These are phyloP conservation scores for Crossoptilon crossoptilon DNA, from an alignment of 2,797 vertebrate genomes.

Conservation along the genomic window DNA sequence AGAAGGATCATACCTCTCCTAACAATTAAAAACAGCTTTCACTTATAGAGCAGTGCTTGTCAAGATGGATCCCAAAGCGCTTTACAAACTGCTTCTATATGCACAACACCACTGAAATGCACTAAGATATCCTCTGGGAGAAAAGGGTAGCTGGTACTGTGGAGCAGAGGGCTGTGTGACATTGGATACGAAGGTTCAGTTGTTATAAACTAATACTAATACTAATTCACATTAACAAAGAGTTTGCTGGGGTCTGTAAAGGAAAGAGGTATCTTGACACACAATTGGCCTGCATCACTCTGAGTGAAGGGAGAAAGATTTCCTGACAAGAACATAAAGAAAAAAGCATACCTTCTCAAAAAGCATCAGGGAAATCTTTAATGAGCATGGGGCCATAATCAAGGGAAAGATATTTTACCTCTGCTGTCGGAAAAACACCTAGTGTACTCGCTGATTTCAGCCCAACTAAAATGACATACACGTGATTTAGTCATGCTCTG, in stretches of 20 bases:
- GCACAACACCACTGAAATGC: not conserved
- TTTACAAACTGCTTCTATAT: not conserved
- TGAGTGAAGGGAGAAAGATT: not conserved
- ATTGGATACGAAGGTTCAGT: not conserved
- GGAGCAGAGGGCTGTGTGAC: not conserved
- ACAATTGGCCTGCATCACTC: not conserved
- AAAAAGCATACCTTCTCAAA: not conserved
- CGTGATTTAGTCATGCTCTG: not conserved
- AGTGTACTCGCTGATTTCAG: not conserved
- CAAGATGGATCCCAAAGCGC: not conserved
- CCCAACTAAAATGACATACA: not conserved
- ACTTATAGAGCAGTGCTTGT: not conserved
- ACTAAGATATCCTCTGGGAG: not conserved
- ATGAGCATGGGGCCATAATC: not conserved
- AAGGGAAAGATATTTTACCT: not conserved
- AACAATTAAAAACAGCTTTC: constrained; percentile 5
- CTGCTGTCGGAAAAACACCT: not conserved
- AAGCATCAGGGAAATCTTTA: not conserved
- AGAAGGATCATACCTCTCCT: not conserved
- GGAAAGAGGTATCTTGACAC: not conserved
- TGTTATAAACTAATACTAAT: not conserved
- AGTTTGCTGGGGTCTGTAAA: not conserved
- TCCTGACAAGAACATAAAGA: not conserved
- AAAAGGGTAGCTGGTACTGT: not conserved
- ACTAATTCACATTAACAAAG: not conserved